Conservation (phyloP, 2,113 vertebrate genomes). For the Reinhardtius hippoglossoides region DNA sequence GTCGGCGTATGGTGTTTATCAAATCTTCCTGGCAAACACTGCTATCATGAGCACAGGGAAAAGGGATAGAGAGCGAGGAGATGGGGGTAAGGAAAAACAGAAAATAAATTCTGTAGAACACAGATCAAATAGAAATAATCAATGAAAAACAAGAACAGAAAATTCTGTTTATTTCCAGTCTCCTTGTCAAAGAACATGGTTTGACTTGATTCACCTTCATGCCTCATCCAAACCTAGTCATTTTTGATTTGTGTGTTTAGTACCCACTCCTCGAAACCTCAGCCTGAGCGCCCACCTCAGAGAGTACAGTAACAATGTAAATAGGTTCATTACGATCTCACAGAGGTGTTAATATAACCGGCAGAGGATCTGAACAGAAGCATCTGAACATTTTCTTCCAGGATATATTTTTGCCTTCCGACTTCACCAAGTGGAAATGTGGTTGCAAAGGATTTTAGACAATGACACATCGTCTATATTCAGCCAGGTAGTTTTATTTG, state of each 20-base stretch:
- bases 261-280: background rate
- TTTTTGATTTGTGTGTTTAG: constrained; percentile 12
- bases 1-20: constrained; percentile 54
- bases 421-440: too few species aligned
- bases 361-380: background rate
- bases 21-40: constrained; percentile 51
- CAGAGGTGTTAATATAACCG: background rate
- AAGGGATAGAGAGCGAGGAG: constrained; percentile 11
- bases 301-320: background rate
- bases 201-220: constrained; percentile 21
- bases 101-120: background rate
- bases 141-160: background rate
- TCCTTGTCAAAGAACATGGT: background rate
- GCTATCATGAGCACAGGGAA: constrained; percentile 32
- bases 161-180: background rate
- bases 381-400: background rate
- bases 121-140: constrained; percentile 5
- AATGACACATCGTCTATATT: too few species aligned
- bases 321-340: background rate
- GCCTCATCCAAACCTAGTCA: constrained; percentile 6
- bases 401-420: too few species aligned
- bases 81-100: background rate
- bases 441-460: too few species aligned
- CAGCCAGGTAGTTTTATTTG: too few species aligned
- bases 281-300: background rate